These are phyloP conservation scores for Brevimyrus niger DNA, from an alignment of 2,113 vertebrate species.

Conservation along the genomic window DNA sequence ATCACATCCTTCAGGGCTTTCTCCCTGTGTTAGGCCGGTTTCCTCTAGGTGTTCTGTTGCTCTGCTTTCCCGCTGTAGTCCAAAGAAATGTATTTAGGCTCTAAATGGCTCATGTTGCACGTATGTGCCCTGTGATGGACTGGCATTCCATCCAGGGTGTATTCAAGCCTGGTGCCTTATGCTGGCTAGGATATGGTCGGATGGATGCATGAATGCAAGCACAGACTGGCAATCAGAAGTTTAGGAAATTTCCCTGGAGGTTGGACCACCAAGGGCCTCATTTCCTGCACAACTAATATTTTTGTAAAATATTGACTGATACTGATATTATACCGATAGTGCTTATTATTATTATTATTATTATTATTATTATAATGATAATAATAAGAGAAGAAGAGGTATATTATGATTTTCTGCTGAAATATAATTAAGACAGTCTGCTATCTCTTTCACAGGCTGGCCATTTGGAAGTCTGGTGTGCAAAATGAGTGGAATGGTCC, in stretches of 20 bases:
- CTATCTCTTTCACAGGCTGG: conserved; percentile 66
- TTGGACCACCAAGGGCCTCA: not conserved
- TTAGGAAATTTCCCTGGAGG: not conserved
- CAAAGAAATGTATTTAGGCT: not conserved
- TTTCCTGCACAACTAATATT: not conserved
- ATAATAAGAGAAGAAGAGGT: not conserved
- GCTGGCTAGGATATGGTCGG: not conserved
- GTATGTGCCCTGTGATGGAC: not conserved
- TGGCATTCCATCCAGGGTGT: not conserved
- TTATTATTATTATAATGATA: not conserved
- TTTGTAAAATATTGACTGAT: too few species aligned
- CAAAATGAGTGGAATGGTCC: conserved; percentile 79
- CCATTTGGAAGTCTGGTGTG: conserved; percentile 79
- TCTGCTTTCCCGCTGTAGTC: not conserved
- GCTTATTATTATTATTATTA: not conserved
- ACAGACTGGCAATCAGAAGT: not conserved
- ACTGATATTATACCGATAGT: not conserved
- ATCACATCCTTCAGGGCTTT: not conserved
- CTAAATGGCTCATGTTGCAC: not conserved
- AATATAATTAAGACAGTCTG: not conserved
- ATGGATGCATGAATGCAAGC: not conserved
- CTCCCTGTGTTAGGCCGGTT: not conserved
- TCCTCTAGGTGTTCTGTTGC: not conserved
- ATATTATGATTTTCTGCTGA: not conserved
- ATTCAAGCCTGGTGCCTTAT: not conserved